Conservation (phyloP, 1,140 invertebrate genomes). For the Sinonovacula constricta region DNA sequence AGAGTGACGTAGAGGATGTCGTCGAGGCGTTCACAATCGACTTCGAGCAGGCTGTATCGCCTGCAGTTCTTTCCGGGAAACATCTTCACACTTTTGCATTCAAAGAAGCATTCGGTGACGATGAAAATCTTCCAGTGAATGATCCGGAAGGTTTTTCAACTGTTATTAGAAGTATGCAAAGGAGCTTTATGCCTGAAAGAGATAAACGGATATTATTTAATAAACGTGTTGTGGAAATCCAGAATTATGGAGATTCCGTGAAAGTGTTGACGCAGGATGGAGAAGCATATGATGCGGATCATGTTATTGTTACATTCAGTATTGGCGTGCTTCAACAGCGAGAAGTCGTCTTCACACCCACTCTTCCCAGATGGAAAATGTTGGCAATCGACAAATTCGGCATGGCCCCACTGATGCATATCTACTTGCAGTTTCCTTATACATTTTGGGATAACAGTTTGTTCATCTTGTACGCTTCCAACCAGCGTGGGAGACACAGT, state of each 20-base stretch:
- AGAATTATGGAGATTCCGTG: background rate
- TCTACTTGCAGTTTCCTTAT: conserved; percentile 31
- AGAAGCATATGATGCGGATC: conserved; percentile 12
- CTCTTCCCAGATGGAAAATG: conserved; percentile 10
- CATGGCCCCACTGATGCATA: conserved; percentile 10
- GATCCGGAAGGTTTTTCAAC: conserved; percentile 10
- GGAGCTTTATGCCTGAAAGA: background rate
- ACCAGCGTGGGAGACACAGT: conserved; percentile 14
- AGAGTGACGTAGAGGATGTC: conserved; percentile 17
- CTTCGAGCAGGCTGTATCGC: conserved; percentile 12
- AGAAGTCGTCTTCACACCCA: conserved; percentile 16
- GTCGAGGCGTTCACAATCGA: conserved; percentile 28
- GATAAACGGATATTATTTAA: conserved; percentile 11
- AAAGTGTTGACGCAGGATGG: conserved; percentile 21
- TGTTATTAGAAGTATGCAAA: conserved; percentile 8
- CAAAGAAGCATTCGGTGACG: conserved; percentile 14
- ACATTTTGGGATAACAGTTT: conserved; percentile 39
- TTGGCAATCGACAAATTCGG: conserved; percentile 38
- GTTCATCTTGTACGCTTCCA: conserved; percentile 26
- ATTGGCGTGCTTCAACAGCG: conserved; percentile 39
- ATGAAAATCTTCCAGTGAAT: conserved; percentile 24
- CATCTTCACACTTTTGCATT: conserved; percentile 6
- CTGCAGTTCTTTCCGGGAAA: conserved; percentile 12
- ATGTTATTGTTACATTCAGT: conserved; percentile 37
- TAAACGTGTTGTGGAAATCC: conserved; percentile 15